Conservation (phyloP, 2,888 invertebrate species). For the Nephrocerus scutellatus region DNA sequence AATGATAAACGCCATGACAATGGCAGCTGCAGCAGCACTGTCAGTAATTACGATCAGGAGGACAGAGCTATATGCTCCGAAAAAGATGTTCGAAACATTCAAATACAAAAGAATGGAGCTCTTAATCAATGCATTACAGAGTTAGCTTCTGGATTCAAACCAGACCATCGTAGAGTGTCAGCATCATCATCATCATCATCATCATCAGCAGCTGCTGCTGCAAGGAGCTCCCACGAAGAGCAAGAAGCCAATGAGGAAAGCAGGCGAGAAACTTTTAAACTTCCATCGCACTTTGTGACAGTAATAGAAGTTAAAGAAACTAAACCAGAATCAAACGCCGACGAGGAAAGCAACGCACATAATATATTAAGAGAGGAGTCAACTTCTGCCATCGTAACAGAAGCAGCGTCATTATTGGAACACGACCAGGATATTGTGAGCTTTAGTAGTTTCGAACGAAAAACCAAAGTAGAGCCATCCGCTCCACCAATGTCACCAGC, state of each 20-base stretch:
- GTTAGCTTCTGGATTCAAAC: slow-evolving; percentile 54
- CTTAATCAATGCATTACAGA: slow-evolving; percentile 63
- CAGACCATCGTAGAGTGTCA: slow-evolving; percentile 49
- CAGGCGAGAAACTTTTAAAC: slow-evolving; percentile 26
- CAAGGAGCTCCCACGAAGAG: slow-evolving; percentile 16
- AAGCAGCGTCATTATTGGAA: slow-evolving; percentile 24
- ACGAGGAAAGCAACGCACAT: slow-evolving; percentile 27
- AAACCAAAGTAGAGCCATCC: slow-evolving; percentile 33
- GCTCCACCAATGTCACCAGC: slow-evolving; percentile 45
- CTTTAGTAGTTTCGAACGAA: slow-evolving; percentile 40
- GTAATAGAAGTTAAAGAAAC: slow-evolving; percentile 84
- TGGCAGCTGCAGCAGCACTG: slow-evolving; percentile 21
- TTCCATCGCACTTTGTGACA: slow-evolving; percentile 64
- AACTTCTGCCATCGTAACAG: slow-evolving; percentile 13
- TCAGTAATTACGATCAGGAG: slow-evolving; percentile 33
- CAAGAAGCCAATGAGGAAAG: slow-evolving; percentile 5
- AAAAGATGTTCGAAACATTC: slow-evolving; percentile 37
- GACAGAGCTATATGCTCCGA: slow-evolving; percentile 44
- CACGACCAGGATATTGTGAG: slow-evolving; percentile 11
- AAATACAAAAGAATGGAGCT: slow-evolving; percentile 42
- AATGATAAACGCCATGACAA: too few species aligned
- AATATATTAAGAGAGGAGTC: slow-evolving; percentile 22
- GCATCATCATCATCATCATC: slow-evolving; percentile 20
- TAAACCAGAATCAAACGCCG: slow-evolving; percentile 33
- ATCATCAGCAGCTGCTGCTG: slow-evolving; percentile 15